Evolutionary conservation across 2,113 vertebrate species (phyloP), one percentile per base, ranked within the genome.

Genomic region (Indicator indicator): DNA sequence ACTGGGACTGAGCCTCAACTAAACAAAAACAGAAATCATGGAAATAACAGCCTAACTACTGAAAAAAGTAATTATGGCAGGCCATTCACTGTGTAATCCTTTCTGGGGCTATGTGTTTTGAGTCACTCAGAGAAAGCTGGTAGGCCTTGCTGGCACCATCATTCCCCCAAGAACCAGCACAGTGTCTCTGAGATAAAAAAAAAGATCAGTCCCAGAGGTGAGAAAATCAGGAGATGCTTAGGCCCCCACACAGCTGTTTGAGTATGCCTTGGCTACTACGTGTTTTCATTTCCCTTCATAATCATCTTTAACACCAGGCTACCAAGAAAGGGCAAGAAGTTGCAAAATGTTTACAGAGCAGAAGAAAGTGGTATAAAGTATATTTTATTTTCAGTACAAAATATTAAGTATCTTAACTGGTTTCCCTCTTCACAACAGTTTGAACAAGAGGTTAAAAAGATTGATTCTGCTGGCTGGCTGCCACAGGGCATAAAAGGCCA

Each of bases 401-500:
- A 5, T 59, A 60, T 48, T 36, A 82, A 70, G 26, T 65, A 44
- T 16, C 70, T 77, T 30, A 86, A 68, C 20, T 2, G 24, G 8
- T 86, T 74, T 68, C 52, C 50, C 38, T 56, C 83, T 86, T 86
- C 68, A n/a, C 8, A 18, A 24, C 11, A 62, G 63, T n/a, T 89
- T 62, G 58, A 93, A 79, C 33, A 71, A 62, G 63, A 92, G 70
- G 44, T 82, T 92, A 67, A 69, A 95, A 90, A 84, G 44, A 55
- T 14, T 12, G 14, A 2, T 90, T 86, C 70, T 86, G 55, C 59
- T 92, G 40, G 36, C 28, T 59, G 52, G 42, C 33, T 59, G 60
- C 42, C 28, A 84, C 7, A 69, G 33, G 48, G 83, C 55, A 69
- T 68, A 71, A 12, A 23, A 93, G n/a, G 58, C 12, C 69, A 94